Evolutionary conservation across 2,797 vertebrate species (phyloP).

Genomic region (Ataeniobius toweri): DNA sequence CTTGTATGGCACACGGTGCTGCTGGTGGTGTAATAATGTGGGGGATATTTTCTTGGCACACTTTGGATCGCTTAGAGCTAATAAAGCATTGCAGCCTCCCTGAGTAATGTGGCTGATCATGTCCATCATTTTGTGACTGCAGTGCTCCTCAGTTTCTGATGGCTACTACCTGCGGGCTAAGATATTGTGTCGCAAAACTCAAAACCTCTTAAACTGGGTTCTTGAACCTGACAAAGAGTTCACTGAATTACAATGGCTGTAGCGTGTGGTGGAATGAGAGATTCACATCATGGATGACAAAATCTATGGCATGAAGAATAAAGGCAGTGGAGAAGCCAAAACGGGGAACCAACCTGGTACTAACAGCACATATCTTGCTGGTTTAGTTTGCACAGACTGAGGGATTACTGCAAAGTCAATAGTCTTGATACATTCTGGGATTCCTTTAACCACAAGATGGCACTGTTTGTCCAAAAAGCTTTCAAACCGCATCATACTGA

Average conservation of each 20-base stretch:
- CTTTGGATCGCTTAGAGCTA: too few species aligned
- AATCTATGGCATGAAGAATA: not conserved
- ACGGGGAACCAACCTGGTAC: too few species aligned
- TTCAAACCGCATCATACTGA: not conserved
- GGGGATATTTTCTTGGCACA: not conserved
- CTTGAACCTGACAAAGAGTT: too few species aligned
- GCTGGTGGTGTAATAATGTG: not conserved
- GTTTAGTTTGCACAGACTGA: too few species aligned
- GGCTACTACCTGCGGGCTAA: not conserved
- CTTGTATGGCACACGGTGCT: too few species aligned
- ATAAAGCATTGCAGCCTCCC: not conserved
- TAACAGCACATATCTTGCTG: too few species aligned
- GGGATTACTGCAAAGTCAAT: too few species aligned
- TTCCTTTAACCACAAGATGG: slow-evolving; percentile 56
- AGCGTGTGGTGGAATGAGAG: not conserved
- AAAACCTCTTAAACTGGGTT: not conserved
- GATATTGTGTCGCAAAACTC: not conserved
- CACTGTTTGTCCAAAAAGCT: slow-evolving; percentile 53
- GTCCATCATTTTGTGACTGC: not conserved
- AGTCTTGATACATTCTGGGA: too few species aligned
- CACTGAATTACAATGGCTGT: not conserved
- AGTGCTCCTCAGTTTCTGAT: not conserved
- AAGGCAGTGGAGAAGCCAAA: not conserved
- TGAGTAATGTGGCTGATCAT: not conserved
- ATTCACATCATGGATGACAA: not conserved